Percentiles rank a stretch among this genome's conserved stretches.
Evolutionary conservation across 2,797 vertebrate species (phyloP).

Genomic region (Anisognathus igniventris): DNA sequence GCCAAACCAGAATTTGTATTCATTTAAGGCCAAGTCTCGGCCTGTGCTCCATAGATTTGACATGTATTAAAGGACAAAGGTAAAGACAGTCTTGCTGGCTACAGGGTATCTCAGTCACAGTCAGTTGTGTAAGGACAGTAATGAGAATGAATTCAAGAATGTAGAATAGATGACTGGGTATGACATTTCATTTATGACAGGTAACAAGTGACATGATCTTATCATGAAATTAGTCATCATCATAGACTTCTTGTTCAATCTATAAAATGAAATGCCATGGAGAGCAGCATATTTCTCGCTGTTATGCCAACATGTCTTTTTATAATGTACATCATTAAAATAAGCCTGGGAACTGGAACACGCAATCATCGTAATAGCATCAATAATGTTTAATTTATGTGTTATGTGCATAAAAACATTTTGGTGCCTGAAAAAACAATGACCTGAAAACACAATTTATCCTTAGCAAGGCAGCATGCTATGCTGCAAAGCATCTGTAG

Average conservation of each 20-base stretch:
- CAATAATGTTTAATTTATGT: constrained; percentile 43
- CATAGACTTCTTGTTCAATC: not conserved
- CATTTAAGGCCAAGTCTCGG: not conserved
- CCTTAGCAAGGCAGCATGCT: not conserved
- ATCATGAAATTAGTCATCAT: constrained; percentile 28
- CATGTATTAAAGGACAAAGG: not conserved
- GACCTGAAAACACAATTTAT: constrained; percentile 15
- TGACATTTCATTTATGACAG: constrained; percentile 46
- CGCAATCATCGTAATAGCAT: not conserved
- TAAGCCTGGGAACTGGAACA: constrained; percentile 24
- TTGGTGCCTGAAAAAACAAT: constrained; percentile 16
- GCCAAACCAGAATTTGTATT: not conserved
- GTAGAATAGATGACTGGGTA: not conserved
- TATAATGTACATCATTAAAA: constrained; percentile 25
- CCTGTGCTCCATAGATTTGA: not conserved
- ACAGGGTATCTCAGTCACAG: not conserved
- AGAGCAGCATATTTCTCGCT: not conserved
- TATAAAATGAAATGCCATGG: constrained; percentile 16
- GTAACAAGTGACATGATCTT: constrained; percentile 24
- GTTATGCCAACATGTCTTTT: constrained; percentile 17
- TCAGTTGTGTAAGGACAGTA: constrained; percentile 4
- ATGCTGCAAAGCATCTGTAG: not conserved
- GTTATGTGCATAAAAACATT: not conserved
- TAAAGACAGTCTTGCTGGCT: not conserved
- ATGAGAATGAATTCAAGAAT: constrained; percentile 36